These are phyloP conservation scores for Lissonota sp. DNA, from an alignment of 2,888 invertebrate genomes.

Conservation along the genomic window DNA sequence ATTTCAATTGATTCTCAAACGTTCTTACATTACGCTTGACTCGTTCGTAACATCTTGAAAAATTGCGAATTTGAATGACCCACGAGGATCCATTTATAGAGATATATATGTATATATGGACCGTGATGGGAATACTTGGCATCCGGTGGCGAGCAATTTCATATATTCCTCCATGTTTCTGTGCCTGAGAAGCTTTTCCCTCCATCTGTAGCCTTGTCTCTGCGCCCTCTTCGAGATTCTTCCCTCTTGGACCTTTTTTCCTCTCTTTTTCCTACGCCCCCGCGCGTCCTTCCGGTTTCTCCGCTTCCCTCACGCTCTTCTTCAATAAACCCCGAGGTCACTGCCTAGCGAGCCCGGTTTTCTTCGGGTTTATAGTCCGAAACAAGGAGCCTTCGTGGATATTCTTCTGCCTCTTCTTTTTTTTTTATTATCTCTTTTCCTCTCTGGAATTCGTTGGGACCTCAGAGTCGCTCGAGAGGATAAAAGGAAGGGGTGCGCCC, in stretches of 20 bases:
- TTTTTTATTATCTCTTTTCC: conserved; percentile 23
- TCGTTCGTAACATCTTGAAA: conserved; percentile 28
- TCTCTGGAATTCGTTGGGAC: conserved; percentile 11
- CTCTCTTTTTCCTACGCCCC: conserved; percentile 11
- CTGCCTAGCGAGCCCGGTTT: conserved; percentile 32
- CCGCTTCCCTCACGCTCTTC: conserved; percentile 5
- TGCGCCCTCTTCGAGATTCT: conserved; percentile 17
- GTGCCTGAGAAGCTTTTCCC: conserved; percentile 35
- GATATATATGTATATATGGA: too few relatives aligned
- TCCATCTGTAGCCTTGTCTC: conserved; percentile 8
- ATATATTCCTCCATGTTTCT: conserved; percentile 58
- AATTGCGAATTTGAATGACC: conserved; percentile 32
- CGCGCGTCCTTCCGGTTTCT: neutral
- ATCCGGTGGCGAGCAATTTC: conserved; percentile 47
- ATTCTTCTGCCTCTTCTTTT: conserved; percentile 1
- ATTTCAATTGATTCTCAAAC: conserved; percentile 15
- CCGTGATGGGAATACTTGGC: conserved; percentile 10
- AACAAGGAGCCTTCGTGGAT: conserved; percentile 23
- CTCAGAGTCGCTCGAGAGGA: conserved; percentile 14
- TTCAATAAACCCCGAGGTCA: conserved; percentile 57
- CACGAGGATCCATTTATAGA: neutral
- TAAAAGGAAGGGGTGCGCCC: conserved; percentile 27
- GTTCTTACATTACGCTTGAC: neutral
- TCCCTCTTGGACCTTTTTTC: conserved; percentile 1
- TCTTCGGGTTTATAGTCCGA: conserved; percentile 22